A percentile compares a stretch with the other conserved stretches of the same genome.
phyloP scores from a whole-genome alignment of 2,888 invertebrate species.

The Campoletis raptor region DNA sequence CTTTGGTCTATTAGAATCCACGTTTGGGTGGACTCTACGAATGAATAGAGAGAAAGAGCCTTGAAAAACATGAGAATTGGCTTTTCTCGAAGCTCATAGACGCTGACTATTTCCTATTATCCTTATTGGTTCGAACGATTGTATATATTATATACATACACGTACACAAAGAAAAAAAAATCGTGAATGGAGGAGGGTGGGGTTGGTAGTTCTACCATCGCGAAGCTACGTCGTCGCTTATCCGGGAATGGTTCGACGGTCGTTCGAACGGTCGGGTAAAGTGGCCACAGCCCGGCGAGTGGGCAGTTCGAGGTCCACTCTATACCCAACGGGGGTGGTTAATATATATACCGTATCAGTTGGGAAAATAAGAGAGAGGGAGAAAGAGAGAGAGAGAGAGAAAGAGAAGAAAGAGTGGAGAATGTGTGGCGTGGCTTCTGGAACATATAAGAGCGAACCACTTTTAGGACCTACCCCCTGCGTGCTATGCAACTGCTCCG shows the following conservation, averaged over 20 bases:
- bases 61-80: constrained; percentile 53
- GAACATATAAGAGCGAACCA: constrained; percentile 64
- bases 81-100: constrained; percentile 47
- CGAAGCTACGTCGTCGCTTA: constrained; percentile 62
- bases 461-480: constrained; percentile 67
- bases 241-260: constrained; percentile 69
- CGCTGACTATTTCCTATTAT: constrained; percentile 71
- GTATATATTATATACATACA: not conserved
- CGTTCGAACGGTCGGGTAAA: constrained; percentile 57
- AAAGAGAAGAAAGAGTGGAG: constrained; percentile 74
- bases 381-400: constrained; percentile 48
- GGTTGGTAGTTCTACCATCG: constrained; percentile 53
- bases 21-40: constrained; percentile 15
- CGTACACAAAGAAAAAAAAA: constrained; percentile 34
- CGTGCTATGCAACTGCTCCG: constrained; percentile 52
- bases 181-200: constrained; percentile 53
- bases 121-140: constrained; percentile 67
- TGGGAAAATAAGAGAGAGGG: constrained; percentile 65
- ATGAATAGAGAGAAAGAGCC: constrained; percentile 36
- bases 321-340: constrained; percentile 47
- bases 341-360: constrained; percentile 60
- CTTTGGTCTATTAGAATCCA: constrained; percentile 26
- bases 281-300: constrained; percentile 61
- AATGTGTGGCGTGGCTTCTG: constrained; percentile 72
- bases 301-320: constrained; percentile 65